A percentile compares a stretch with the other conserved stretches of the same genome.
These are phyloP conservation scores for Chymomyza amoena DNA, from an alignment of 2,888 invertebrate genomes.

Conservation along the genomic window DNA sequence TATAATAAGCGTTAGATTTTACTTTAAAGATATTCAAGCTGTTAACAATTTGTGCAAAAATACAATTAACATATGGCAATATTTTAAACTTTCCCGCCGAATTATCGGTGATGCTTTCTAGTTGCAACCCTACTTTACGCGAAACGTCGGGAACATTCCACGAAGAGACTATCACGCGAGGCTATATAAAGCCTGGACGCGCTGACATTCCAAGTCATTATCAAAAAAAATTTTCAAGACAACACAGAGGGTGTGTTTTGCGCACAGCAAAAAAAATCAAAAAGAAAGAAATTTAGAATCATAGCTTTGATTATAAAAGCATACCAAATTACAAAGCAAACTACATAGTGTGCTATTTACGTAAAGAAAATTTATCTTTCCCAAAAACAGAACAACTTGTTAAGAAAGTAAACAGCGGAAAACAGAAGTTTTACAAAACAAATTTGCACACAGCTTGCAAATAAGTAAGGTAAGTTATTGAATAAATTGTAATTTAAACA, in stretches of 20 bases:
- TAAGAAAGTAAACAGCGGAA: not conserved
- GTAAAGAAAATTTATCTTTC: not conserved
- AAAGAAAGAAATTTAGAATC: conserved; percentile 5
- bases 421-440: not conserved
- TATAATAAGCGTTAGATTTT: too few relatives aligned
- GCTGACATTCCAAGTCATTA: conserved; percentile 10
- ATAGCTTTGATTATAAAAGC: conserved; percentile 6
- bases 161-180: conserved; percentile 31
- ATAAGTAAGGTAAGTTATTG: conserved; percentile 34
- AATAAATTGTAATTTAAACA: not conserved
- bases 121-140: conserved; percentile 51
- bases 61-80: too few relatives aligned
- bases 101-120: conserved; percentile 12
- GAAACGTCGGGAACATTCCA: conserved; percentile 65
- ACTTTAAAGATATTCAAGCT: too few relatives aligned
- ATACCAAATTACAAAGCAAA: not conserved
- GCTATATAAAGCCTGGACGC: conserved; percentile 48
- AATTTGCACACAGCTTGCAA: conserved; percentile 27
- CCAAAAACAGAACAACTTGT: not conserved
- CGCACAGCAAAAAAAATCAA: not conserved
- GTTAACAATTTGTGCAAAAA: too few relatives aligned
- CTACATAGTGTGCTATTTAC: conserved; percentile 3
- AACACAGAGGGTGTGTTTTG: conserved; percentile 6
- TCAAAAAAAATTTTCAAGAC: conserved; percentile 14
- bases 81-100: not conserved